Evolutionary conservation across 2,888 invertebrate species (phyloP), one percentile per base, ranked within the genome.

Genomic region (Minunthozetes semirufus): DNA sequence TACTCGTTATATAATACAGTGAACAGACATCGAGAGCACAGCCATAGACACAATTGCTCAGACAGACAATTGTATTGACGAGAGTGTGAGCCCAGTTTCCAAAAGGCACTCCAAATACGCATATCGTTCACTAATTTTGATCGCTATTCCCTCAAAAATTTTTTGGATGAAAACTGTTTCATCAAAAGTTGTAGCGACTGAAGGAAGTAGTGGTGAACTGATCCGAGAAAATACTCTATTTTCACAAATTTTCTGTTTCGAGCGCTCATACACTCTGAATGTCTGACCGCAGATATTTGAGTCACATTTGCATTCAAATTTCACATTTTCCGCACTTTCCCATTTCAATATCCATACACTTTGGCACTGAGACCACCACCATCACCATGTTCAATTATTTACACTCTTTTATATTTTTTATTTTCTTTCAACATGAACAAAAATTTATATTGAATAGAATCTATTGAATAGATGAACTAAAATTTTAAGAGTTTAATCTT

Each of bases 1-100:
- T 68, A 68, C 68, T 68, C 46, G 42, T 68, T 68, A 42, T 68
- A 68, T 68, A 68, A 42, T 66, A 68, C 9, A 66, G 38, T 66
- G 29, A 1, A 66, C 13, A 53, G 42, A 50, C 50, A 50, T n/a
- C 8, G 56, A 56, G 25, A 3, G 25, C 56, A 56, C 9, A 22
- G 56, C 22, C 56, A 56, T 8, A 19, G 22, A 50, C 50, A 42
- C 42, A 42, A 11, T 42, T 13, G 42, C 8, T 9, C 5, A 56
- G 25, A 56, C 56, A 25, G 22, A 56, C 56, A 56, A 56, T 56
- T 56, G 56, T 13, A 19, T 19, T 56, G 38, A 66, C 25, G 63
- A 66, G 63, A 63, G 63, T n/a, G 33, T 17, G 63, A 38, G 68
- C 27, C 22, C 6, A 19, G 22, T n/a, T 5, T 29, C 1, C n/a